Conservation (phyloP, 2,888 invertebrate genomes). For the Rhamnusium bicolor region DNA sequence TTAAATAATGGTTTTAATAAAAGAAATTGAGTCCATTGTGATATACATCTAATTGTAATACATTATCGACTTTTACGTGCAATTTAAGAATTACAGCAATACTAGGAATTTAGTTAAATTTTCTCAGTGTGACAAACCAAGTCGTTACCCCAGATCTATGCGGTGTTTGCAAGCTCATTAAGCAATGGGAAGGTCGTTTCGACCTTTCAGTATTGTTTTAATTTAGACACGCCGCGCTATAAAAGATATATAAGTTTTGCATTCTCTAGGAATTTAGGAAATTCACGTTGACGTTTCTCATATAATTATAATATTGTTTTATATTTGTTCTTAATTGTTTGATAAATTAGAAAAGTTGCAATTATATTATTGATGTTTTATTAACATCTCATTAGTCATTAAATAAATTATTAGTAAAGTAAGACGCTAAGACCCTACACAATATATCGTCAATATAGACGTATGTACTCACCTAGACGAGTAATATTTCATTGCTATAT, state of each 20-base stretch:
- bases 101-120: not conserved
- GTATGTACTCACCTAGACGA: not conserved
- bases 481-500: not conserved
- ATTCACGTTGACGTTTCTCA: conserved; percentile 7
- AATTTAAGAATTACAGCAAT: not conserved
- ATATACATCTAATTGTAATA: conserved; percentile 8
- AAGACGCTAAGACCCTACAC: not conserved
- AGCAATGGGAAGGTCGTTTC: conserved; percentile 20
- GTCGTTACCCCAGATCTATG: conserved; percentile 18
- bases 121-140: conserved; percentile 10
- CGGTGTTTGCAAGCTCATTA: conserved; percentile 12
- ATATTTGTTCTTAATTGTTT: conserved; percentile 5
- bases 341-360: conserved; percentile 1
- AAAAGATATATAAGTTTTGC: not conserved
- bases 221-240: not conserved
- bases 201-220: conserved; percentile 19
- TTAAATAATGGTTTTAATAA: conserved; percentile 1
- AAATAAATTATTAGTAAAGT: conserved; percentile 12
- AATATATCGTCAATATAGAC: conserved; percentile 10
- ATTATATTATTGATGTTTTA: not conserved
- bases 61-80: not conserved
- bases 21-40: not conserved
- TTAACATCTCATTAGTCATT: no score
- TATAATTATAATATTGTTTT: conserved; percentile 6
- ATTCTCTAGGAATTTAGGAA: not conserved